phyloP scores from a whole-genome alignment of 2,888 invertebrate genomes.

The Andrena praecox region DNA sequence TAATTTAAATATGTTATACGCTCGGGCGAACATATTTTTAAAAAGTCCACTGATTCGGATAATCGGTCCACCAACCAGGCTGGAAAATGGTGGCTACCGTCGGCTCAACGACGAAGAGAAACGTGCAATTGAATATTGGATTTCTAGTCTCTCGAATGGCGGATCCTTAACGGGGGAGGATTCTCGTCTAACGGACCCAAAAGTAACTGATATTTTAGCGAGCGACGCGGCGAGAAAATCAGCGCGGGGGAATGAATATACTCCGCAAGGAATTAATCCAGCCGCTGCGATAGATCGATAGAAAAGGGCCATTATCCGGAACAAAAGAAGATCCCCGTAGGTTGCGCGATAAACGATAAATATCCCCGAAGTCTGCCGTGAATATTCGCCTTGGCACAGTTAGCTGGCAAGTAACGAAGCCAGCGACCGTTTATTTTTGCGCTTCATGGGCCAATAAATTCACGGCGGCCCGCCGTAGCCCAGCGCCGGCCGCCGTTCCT shows the following conservation, averaged over 20 bases:
- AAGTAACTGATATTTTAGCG: no score
- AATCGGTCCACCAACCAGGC: constrained; percentile 35
- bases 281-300: no score
- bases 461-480: constrained; percentile 28
- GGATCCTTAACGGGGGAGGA: no score
- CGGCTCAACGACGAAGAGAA: no score
- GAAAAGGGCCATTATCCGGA: neutral
- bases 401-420: constrained; percentile 71
- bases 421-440: constrained; percentile 70
- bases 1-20: constrained; percentile 71
- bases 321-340: constrained; percentile 8
- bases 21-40: constrained; percentile 48
- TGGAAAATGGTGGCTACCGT: neutral
- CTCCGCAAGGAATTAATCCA: no score
- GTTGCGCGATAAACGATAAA: constrained; percentile 58
- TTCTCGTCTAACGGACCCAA: no score
- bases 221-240: no score
- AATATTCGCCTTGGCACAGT: constrained; percentile 72
- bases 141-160: no score
- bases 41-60: constrained; percentile 57
- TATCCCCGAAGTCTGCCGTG: constrained; percentile 53
- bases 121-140: no score
- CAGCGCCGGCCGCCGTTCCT: neutral
- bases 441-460: constrained; percentile 68
- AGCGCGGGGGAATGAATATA: no score